A percentile compares a stretch with the other conserved stretches of the same genome.
phyloP scores from a whole-genome alignment of 2,888 invertebrate species.

The Acleris cristana region DNA sequence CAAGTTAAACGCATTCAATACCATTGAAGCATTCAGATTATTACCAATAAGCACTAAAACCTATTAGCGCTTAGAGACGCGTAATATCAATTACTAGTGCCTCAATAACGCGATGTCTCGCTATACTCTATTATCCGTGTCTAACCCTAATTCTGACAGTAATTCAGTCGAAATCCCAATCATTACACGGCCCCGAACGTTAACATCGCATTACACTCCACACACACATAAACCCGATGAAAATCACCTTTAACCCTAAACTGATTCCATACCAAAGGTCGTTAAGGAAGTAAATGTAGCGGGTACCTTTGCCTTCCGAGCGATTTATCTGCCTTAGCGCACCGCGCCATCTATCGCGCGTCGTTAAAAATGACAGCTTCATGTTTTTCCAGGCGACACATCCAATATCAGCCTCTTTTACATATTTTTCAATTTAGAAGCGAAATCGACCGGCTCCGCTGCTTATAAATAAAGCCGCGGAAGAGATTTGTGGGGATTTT shows the following conservation, averaged over 20 bases:
- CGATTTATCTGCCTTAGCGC: conserved; percentile 67
- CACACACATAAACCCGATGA: conserved; percentile 45
- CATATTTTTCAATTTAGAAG: conserved; percentile 76
- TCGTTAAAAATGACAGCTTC: conserved; percentile 75
- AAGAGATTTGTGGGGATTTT: conserved; percentile 52
- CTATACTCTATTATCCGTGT: conserved; percentile 4
- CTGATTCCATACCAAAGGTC: conserved; percentile 74
- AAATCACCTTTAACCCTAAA: conserved; percentile 78
- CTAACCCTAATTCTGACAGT: conserved; percentile 22
- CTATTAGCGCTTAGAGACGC: conserved; percentile 30
- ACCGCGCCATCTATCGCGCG: conserved; percentile 63
- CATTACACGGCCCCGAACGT: conserved; percentile 19
- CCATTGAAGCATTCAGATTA: too few species aligned
- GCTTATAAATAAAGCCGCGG: conserved; percentile 60
- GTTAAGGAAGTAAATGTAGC: conserved; percentile 80
- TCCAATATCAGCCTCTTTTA: conserved; percentile 72
- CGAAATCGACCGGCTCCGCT: conserved; percentile 56
- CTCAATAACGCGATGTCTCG: conserved; percentile 11
- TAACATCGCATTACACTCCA: conserved; percentile 20
- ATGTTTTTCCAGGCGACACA: conserved; percentile 71
- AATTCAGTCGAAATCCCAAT: conserved; percentile 36
- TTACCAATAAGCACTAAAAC: background rate
- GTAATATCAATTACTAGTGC: conserved; percentile 18
- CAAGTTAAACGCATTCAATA: too few species aligned
- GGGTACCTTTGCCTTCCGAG: conserved; percentile 64